Percentiles rank a stretch among this genome's conserved stretches.
Conservation (phyloP, 1,140 invertebrate genomes). For the Wasmannia auropunctata region DNA sequence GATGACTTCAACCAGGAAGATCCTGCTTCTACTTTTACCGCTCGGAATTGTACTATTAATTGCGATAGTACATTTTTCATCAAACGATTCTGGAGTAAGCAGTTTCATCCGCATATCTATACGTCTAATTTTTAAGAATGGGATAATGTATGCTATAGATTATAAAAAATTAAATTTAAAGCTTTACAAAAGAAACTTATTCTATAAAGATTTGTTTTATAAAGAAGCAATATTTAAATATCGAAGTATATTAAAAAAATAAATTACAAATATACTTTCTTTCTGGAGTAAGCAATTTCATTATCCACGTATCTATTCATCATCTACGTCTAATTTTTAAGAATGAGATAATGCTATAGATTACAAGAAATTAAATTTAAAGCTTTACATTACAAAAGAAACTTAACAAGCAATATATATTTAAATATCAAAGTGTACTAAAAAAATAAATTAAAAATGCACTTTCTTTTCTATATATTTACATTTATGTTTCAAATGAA, state of each 20-base stretch:
- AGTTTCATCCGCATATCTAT: neutral
- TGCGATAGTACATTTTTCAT: neutral
- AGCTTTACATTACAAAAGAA: neutral
- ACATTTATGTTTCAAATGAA: neutral
- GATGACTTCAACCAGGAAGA: constrained; percentile 31
- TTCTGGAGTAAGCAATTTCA: neutral
- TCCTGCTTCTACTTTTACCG: constrained; percentile 22
- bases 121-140: neutral
- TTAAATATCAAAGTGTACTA: neutral
- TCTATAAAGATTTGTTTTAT: too few species aligned
- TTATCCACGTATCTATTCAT: neutral
- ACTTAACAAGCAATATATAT: neutral
- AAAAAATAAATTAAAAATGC: neutral
- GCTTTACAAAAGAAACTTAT: neutral
- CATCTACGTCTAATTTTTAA: neutral
- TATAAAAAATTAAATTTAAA: too few species aligned
- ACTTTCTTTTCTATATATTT: neutral
- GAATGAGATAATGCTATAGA: neutral
- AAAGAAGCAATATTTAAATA: neutral
- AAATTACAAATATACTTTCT: neutral
- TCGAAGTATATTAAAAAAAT: neutral
- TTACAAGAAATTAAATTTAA: too few species aligned
- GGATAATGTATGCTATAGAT: neutral
- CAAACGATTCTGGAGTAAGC: constrained; percentile 19
- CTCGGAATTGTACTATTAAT: neutral